These are phyloP conservation scores for Plectrocnemia conspersa DNA, from an alignment of 1,140 invertebrate genomes.

Conservation along the genomic window DNA sequence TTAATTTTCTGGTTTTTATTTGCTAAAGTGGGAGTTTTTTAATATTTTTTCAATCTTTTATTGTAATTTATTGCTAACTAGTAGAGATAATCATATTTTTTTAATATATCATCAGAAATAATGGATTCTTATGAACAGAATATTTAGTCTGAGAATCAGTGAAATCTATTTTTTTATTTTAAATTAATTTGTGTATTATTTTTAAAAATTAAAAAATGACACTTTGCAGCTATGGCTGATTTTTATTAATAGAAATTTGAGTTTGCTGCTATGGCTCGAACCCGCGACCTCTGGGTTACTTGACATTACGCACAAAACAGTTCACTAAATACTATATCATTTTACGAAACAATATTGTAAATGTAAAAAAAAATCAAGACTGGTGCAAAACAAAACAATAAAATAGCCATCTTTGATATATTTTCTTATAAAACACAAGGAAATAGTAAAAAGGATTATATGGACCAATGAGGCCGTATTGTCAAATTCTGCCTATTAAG, in stretches of 20 bases:
- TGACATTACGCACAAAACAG: too few species aligned
- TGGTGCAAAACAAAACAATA: too few species aligned
- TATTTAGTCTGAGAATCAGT: not conserved
- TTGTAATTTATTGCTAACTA: not conserved
- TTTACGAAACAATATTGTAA: too few species aligned
- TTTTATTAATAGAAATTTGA: constrained; percentile 6
- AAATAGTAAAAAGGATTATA: too few species aligned
- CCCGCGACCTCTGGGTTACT: not conserved
- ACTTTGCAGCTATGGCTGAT: not conserved
- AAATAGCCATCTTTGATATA: too few species aligned
- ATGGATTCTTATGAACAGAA: not conserved
- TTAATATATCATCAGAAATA: not conserved
- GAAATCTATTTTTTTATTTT: not conserved
- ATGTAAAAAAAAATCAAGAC: too few species aligned
- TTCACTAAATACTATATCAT: too few species aligned
- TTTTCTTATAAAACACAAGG: too few species aligned
- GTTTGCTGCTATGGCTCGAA: too few species aligned
- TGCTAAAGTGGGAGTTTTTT: not conserved
- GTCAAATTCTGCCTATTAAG: too few species aligned
- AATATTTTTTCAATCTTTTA: not conserved
- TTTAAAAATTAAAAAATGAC: not conserved
- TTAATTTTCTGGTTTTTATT: not conserved
- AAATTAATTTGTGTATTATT: not conserved
- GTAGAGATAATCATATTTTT: not conserved
- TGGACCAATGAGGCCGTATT: too few species aligned